Percentiles rank a stretch among this genome's conserved stretches.
These are phyloP conservation scores for Gnatocerus cornutus DNA, from an alignment of 2,888 invertebrate genomes.

Conservation along the genomic window DNA sequence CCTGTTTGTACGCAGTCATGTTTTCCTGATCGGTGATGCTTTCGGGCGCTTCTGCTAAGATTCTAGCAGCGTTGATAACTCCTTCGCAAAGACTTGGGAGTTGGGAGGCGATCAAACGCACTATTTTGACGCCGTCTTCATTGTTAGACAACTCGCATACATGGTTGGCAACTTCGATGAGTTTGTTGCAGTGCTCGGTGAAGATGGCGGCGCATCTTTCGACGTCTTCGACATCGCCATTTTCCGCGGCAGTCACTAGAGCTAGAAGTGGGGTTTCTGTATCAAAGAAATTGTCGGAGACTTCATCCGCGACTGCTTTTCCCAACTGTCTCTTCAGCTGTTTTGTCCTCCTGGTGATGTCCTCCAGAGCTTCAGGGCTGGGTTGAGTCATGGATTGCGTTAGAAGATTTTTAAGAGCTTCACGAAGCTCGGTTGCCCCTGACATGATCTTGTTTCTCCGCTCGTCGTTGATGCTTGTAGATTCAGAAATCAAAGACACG, in stretches of 20 bases:
- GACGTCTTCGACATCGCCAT: conserved; percentile 91
- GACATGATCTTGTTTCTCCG: conserved; percentile 96
- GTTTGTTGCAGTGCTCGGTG: conserved; percentile 96
- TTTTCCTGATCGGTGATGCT: conserved; percentile 98
- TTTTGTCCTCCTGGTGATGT: conserved; percentile 96
- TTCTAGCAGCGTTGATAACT: conserved; percentile 96
- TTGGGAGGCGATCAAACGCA: conserved; percentile 95
- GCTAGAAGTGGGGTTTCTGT: conserved; percentile 95
- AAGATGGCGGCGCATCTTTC: conserved; percentile 95
- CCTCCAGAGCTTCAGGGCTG: conserved; percentile 89
- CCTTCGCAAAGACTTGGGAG: conserved; percentile 97
- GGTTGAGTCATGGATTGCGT: conserved; percentile 84
- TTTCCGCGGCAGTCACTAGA: conserved; percentile 95
- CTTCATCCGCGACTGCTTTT: conserved; percentile 98
- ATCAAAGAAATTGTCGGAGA: conserved; percentile 95
- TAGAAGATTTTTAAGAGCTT: conserved; percentile 96
- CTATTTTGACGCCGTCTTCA: conserved; percentile 99
- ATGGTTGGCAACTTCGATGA: conserved; percentile 97
- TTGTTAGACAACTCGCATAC: conserved; percentile 99
- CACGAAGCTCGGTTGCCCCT: conserved; percentile 98
- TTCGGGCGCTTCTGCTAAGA: conserved; percentile 91
- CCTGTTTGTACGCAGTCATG: conserved; percentile 95
- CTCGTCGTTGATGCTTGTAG: conserved; percentile 96
- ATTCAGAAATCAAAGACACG: conserved; percentile 98
- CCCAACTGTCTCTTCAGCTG: conserved; percentile 95